Evolutionary conservation across 1,140 invertebrate genomes (phyloP), one percentile per base, ranked within the genome.

Genomic region (Bacillus rossius): DNA sequence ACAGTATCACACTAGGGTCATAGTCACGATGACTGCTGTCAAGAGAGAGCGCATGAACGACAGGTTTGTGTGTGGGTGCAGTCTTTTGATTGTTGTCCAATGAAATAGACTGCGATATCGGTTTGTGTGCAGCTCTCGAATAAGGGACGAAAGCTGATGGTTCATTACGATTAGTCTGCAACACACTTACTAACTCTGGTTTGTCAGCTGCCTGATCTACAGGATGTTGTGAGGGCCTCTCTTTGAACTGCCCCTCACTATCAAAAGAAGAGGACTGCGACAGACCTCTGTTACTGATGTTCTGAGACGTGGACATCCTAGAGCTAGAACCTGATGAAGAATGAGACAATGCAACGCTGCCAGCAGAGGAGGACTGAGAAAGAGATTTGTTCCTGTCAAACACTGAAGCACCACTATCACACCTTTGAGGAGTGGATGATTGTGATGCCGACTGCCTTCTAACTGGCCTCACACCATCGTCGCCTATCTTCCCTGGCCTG

Each of bases 1-100:
- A 76, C 2, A 75, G 54, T 10, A 64, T 47, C 29, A 65, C 56
- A 50, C 71, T 74, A 1, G 74, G 73, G 58, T 75, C 73, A 37
- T 67, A 65, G 19, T 69, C 65, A 4, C 13, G 29, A 19, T 51
- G 52, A 23, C 23, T 43, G 23, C 58, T 60, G 51, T 60, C 58
- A 22, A 60, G 38, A 20, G 58, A 60, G 4, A 43, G 7, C n/a
- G 58, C 54, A 38, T 60, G 58, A 29, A 17, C 14, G 10, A 60
- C 37, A 37, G 38, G 5, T 13, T 14, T 42, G 20, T n/a, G 53
- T 25, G 41, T 34, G 19, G 53, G 38, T 8, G 10, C 8, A 42
- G 22, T 26, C 17, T 26, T 34, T 34, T n/a, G 1, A 26, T 25
- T 34, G 22, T 13, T 20, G 37, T 59, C 41, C n/a, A 52, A 41